Evolutionary conservation across 2,888 invertebrate genomes (phyloP).

Genomic region (Pecten maximus): DNA sequence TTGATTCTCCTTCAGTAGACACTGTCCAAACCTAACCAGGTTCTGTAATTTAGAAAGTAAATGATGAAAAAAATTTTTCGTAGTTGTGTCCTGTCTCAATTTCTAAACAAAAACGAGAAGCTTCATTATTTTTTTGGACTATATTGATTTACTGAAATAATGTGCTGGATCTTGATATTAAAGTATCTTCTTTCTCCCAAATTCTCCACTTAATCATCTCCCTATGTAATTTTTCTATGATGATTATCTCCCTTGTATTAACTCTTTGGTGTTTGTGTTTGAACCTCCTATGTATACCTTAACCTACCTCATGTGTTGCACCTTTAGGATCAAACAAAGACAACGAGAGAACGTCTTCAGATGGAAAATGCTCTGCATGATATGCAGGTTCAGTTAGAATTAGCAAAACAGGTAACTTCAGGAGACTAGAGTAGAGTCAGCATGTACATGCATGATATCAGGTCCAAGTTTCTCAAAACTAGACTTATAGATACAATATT

Average conservation of each 20-base stretch:
- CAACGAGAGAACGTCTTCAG: slow-evolving; percentile 67
- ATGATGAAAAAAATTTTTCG: too few relatives aligned
- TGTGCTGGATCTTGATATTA: not conserved
- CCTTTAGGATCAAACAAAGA: slow-evolving; percentile 68
- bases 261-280: slow-evolving; percentile 42
- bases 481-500: not conserved
- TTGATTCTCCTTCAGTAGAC: not conserved
- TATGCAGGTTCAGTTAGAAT: slow-evolving; percentile 71
- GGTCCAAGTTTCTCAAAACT: slow-evolving; percentile 3
- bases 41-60: too few relatives aligned
- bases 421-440: not conserved
- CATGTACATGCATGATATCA: not conserved
- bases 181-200: not conserved
- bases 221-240: not conserved
- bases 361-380: slow-evolving; percentile 70
- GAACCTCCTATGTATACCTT: not conserved
- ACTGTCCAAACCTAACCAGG: too few relatives aligned
- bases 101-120: too few relatives aligned
- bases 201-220: not conserved
- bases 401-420: slow-evolving; percentile 69
- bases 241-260: slow-evolving; percentile 36
- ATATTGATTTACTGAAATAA: not conserved
- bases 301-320: not conserved
- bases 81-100: too few relatives aligned
- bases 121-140: not conserved